Base-by-base conservation (phyloP, 2,797 vertebrate genomes). In the Pangasius larnaudii region DNA sequence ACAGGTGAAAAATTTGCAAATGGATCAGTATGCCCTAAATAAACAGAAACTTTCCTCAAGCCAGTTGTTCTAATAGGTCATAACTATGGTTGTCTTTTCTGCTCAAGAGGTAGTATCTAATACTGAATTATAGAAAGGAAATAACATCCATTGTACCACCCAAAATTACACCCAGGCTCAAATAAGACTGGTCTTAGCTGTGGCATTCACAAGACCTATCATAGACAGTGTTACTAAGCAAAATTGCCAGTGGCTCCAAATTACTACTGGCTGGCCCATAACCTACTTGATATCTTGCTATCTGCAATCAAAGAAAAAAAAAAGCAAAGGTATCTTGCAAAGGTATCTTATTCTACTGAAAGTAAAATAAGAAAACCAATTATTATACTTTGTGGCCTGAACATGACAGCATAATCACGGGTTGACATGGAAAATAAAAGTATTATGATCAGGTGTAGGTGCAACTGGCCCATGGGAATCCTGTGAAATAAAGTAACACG, bases 121-220 rank as follows among this genome's bases (percentile, higher is more conserved):
- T 10, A 22, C 79, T 6, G 36, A 61, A 42, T 81, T 61, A 81
- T n/a, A 81, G 56, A 81, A 81, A 81, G 75, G 16, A 56, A 74
- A 74, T 74, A 56, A 56, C 56, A 24, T 81, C 56, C 78, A 39
- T 42, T 81, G 56, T 59, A 42, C 78, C 22, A 53, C 13, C 27
- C 19, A 11, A 36, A 51, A 19, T 51, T 69, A 69, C 63, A 84
- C 63, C 82, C 63, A 83, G 59, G 27, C 59, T 49, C 8, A 83
- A 61, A 65, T 83, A 46, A 83, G 24, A 82, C 46, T 49, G 3
- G 22, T 75, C 30, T 79, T 58, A 79, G 53, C 30, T 58, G 30
- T 56, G 30, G 53, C 53, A 59, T 59, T 36, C 49, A 56, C n/a
- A 36, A 11, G 24, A 33, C 24, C 16, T 10, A n/a, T 42, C 58